Base-by-base conservation (phyloP, 1,140 invertebrate genomes). In the Spodoptera frugiperda region DNA sequence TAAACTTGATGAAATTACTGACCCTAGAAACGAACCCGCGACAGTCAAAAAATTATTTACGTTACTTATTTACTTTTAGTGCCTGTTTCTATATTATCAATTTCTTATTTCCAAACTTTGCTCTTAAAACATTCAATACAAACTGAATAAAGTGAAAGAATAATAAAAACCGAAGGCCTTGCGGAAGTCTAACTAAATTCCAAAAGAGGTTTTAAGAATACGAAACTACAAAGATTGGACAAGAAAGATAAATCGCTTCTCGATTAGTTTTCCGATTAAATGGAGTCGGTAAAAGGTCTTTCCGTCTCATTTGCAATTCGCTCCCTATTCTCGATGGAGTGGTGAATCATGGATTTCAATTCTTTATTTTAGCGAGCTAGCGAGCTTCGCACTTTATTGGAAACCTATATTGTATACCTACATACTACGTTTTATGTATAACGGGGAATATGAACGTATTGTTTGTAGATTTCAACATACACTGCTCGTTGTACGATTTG, bases 211-310 rank as follows among this genome's bases (percentile, higher is more conserved):
- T 61, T 39, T 44, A 17, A 15, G 57, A n/a, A 61, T 61, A 44
- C 8, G n/a, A 65, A 63, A 63, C 59, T 63, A 63, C 55, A 63
- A 63, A 63, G 59, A 63, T 63, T 15, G 55, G 39, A 63, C n/a
- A 63, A 63, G 57, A 46, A 46, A 48, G 61, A 65, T 65, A 65
- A 49, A 65, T 65, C 61, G 61, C 15, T 25, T 65, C 19, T 48
- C 17, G 61, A 65, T 65, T 65, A 48, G 61, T 65, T 65, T 65
- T 65, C 44, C 44, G 57, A 65, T 49, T 65, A 65, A 65, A 65
- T 25, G 61, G 39, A n/a, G 39, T 61, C 61, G 10, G 46, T 65
- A 65, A 65, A 49, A 48, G 61, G 39, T 33, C 30, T 44, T 65
- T 65, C 61, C 61, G 46, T 21, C 19, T 65, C 61, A 65, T 65